These are phyloP conservation scores for Tortrix viridana DNA, from an alignment of 2,888 invertebrate genomes.

Conservation along the genomic window DNA sequence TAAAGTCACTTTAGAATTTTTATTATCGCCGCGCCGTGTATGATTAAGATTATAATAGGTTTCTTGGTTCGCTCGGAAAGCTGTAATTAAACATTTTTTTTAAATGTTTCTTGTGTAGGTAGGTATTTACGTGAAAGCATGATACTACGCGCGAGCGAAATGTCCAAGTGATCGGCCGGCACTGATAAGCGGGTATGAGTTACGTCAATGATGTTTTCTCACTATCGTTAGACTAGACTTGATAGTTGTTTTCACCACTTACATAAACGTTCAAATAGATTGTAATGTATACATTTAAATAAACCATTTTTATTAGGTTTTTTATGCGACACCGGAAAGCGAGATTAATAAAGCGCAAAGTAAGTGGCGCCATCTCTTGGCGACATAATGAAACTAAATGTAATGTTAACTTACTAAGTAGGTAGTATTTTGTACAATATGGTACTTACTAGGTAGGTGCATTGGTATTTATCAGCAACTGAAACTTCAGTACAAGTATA, in stretches of 20 bases:
- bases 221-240: not conserved
- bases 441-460: too few relatives aligned
- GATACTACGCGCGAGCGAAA: slow-evolving; percentile 3
- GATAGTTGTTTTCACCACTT: not conserved
- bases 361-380: not conserved
- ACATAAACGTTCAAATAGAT: not conserved
- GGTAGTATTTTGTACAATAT: not conserved
- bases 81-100: slow-evolving; percentile 31
- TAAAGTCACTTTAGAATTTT: too few relatives aligned
- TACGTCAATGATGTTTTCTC: slow-evolving; percentile 1
- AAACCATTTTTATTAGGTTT: too few relatives aligned
- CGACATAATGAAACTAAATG: not conserved
- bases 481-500: too few relatives aligned
- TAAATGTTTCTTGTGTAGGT: slow-evolving; percentile 23
- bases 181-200: slow-evolving; percentile 10
- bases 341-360: too few relatives aligned
- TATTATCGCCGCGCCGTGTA: too few relatives aligned
- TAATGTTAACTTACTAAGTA: not conserved
- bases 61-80: slow-evolving; percentile 5
- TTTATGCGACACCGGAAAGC: too few relatives aligned
- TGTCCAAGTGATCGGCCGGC: not conserved
- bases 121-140: slow-evolving; percentile 28
- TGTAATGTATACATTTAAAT: too few relatives aligned
- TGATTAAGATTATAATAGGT: not conserved
- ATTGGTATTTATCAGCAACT: too few relatives aligned